Evolutionary conservation across 2,113 vertebrate species (phyloP), one percentile per base, ranked within the genome.

Genomic region (Tichodroma muraria): DNA sequence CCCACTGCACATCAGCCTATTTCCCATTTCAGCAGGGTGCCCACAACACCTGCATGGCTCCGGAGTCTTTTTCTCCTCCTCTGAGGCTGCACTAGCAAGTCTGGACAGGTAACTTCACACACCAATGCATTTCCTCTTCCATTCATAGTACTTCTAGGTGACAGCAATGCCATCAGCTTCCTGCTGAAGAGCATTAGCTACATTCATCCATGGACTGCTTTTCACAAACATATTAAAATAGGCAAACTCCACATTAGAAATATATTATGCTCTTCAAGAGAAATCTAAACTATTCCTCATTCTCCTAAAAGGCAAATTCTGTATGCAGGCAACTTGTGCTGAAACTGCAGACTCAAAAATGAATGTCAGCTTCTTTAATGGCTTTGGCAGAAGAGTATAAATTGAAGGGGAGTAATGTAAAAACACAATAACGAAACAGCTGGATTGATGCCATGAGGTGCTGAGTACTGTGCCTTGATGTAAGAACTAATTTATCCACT

Each of bases 401-500:
- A 81, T 53, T 81, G 81, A 81, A 86, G 64, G 38, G 18, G 47
- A 90, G 79, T 83, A 64, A 95, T 56, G 69, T 80, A 75, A 94
- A 96, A 94, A 94, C 79, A 90, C 76, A 93, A 2, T 64, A 94
- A 94, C 75, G 69, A 95, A 89, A 86, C 56, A 88, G 60, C 71
- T 91, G 91, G 72, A 91, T 45, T 73, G 64, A 70, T 93, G 79
- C 89, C 52, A 57, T n/a, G 59, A 89, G 85, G 84, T 95, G 63
- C 89, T 89, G 85, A 82, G 91, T 33, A 45, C 71, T 59, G 57
- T 79, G 78, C 72, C 87, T 88, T 60, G 35, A 85, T 88, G 47
- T 66, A 85, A 89, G 84, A 91, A 89, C 71, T 73, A 71, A 95
- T 94, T 94, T 95, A 89, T 91, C 84, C 54, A 73, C 68, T 94